Conservation (phyloP, 2,113 vertebrate genomes). For the Tetraodon nigroviridis region DNA sequence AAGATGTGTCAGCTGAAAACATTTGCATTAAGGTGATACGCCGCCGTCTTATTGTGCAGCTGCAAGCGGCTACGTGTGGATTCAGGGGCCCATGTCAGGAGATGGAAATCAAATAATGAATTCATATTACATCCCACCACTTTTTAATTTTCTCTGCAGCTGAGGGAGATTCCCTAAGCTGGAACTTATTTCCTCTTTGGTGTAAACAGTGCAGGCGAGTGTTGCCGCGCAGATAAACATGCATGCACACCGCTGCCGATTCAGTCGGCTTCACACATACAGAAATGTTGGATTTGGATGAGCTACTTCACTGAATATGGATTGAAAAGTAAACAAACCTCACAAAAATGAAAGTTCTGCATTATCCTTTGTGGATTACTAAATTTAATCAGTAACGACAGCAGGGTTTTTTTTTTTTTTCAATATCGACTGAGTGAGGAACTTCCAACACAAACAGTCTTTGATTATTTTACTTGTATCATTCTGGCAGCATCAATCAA, state of each 20-base stretch:
- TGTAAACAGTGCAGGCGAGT: conserved; percentile 6
- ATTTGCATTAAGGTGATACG: conserved; percentile 69
- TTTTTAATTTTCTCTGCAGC: conserved; percentile 46
- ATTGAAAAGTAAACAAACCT: too few species aligned
- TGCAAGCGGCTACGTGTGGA: conserved; percentile 24
- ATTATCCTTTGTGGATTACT: too few species aligned
- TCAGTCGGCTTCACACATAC: background rate
- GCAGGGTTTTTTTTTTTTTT: too few species aligned
- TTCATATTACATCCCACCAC: conserved; percentile 54
- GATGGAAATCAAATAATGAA: conserved; percentile 70
- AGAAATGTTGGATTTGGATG: too few species aligned
- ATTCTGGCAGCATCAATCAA: too few species aligned
- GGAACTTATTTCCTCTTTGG: conserved; percentile 30
- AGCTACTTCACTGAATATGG: too few species aligned
- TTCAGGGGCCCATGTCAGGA: conserved; percentile 30
- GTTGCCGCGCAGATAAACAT: background rate
- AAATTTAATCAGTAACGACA: too few species aligned
- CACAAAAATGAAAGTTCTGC: too few species aligned
- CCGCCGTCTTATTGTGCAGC: conserved; percentile 60
- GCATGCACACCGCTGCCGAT: background rate
- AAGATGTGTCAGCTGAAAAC: conserved; percentile 22
- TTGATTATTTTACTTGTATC: too few species aligned
- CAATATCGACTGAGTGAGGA: too few species aligned
- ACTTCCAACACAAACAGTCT: too few species aligned
- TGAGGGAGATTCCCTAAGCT: conserved; percentile 15